Percentiles rank a stretch among this genome's conserved stretches.
Evolutionary conservation across 2,888 invertebrate species (phyloP).

Genomic region (Drosophila mimetica): DNA sequence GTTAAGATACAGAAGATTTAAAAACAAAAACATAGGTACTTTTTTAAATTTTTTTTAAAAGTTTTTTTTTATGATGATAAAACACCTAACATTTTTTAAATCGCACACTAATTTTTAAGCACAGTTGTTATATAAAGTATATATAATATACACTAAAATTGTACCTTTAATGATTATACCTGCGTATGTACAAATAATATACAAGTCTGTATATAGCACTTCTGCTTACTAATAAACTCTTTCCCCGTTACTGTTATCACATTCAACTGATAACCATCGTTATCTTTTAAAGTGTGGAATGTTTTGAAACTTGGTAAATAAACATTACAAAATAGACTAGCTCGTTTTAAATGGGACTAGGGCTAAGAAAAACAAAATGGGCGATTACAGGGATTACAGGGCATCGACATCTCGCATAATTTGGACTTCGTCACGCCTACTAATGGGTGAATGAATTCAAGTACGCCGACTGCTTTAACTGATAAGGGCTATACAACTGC

Average conservation of each 20-base stretch:
- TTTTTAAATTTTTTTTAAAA: too few relatives aligned
- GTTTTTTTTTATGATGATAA: too few relatives aligned
- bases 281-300: slow-evolving; percentile 11
- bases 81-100: too few relatives aligned
- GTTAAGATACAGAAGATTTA: too few relatives aligned
- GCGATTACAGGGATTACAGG: slow-evolving; percentile 35
- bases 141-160: too few relatives aligned
- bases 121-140: too few relatives aligned
- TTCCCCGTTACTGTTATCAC: slow-evolving; percentile 2
- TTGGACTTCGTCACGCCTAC: slow-evolving; percentile 11
- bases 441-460: slow-evolving; percentile 27
- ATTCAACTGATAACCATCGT: slow-evolving; percentile 4
- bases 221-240: neutral
- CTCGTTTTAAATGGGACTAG: too few relatives aligned
- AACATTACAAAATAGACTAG: neutral
- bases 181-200: too few relatives aligned
- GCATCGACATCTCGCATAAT: slow-evolving; percentile 21
- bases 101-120: too few relatives aligned
- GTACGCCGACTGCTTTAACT: neutral
- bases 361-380: neutral
- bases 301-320: slow-evolving; percentile 14
- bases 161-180: too few relatives aligned
- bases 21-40: too few relatives aligned
- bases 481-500: slow-evolving; percentile 4
- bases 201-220: too few relatives aligned